phyloP scores from a whole-genome alignment of 2,113 vertebrate genomes.

The Willisornis vidua region DNA sequence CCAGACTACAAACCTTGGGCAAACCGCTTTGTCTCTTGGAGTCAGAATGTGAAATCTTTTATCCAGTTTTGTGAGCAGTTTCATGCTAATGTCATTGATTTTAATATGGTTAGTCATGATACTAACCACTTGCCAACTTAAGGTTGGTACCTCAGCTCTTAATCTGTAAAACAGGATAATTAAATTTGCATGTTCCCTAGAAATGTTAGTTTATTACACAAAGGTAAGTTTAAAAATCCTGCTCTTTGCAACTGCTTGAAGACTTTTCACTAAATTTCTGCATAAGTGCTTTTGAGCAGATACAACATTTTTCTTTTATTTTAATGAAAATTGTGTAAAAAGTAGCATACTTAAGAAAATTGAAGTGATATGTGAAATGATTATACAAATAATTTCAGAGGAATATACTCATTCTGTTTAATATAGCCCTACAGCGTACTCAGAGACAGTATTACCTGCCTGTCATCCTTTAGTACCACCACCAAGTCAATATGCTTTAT shows the following conservation, averaged over 20 bases:
- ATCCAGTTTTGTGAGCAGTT: neutral
- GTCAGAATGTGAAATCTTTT: slow-evolving; percentile 24
- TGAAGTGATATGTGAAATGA: neutral
- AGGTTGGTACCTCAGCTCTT: neutral
- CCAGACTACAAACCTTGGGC: neutral
- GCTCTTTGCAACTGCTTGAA: neutral
- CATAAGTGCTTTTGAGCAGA: neutral
- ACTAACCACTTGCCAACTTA: neutral
- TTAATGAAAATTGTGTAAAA: neutral
- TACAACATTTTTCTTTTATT: neutral
- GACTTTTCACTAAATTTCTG: neutral
- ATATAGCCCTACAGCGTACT: neutral
- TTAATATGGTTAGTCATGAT: neutral
- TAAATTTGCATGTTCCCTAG: neutral
- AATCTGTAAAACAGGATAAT: neutral
- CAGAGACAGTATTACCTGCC: neutral
- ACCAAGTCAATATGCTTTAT: neutral
- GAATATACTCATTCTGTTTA: neutral
- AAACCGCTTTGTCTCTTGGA: slow-evolving; percentile 7
- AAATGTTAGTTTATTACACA: neutral
- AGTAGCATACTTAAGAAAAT: neutral
- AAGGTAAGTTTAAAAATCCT: neutral
- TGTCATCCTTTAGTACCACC: neutral
- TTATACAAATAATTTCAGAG: neutral
- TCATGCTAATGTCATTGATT: neutral